Evolutionary conservation across 2,797 vertebrate genomes (phyloP).

Genomic region (Phalloptychus januarius): DNA sequence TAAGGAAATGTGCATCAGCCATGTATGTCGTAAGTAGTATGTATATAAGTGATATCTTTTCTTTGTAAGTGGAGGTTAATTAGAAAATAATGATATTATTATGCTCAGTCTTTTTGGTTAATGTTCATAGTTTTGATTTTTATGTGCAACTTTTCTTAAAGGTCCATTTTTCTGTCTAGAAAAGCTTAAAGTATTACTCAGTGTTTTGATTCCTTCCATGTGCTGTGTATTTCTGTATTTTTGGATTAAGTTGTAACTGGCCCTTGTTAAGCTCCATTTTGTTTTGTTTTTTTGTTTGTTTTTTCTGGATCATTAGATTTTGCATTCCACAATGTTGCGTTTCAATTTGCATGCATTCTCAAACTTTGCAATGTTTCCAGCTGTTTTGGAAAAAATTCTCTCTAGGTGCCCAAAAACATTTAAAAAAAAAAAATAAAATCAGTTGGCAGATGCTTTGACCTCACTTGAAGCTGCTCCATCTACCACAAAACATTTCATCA

Average conservation of each 20-base stretch:
- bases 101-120: constrained; percentile 14
- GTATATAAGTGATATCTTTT: constrained; percentile 21
- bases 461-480: neutral
- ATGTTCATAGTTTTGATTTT: neutral
- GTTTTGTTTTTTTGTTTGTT: neutral
- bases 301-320: neutral
- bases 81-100: constrained; percentile 6
- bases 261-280: constrained; percentile 14
- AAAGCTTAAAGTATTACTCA: constrained; percentile 59
- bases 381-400: neutral
- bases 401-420: neutral
- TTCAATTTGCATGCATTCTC: neutral
- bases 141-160: constrained; percentile 28
- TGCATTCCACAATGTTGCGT: neutral
- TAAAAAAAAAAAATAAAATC: neutral
- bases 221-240: constrained; percentile 10
- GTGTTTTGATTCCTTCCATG: constrained; percentile 37
- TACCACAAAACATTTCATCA: constrained; percentile 11
- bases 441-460: neutral
- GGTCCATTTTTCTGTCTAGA: constrained; percentile 42
- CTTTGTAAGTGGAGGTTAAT: constrained; percentile 9
- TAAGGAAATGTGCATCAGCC: neutral
- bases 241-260: constrained; percentile 32
- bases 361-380: neutral
- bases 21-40: constrained; percentile 20